Base-by-base conservation (phyloP, 2,888 invertebrate genomes). In the Temnothorax ravouxi region DNA sequence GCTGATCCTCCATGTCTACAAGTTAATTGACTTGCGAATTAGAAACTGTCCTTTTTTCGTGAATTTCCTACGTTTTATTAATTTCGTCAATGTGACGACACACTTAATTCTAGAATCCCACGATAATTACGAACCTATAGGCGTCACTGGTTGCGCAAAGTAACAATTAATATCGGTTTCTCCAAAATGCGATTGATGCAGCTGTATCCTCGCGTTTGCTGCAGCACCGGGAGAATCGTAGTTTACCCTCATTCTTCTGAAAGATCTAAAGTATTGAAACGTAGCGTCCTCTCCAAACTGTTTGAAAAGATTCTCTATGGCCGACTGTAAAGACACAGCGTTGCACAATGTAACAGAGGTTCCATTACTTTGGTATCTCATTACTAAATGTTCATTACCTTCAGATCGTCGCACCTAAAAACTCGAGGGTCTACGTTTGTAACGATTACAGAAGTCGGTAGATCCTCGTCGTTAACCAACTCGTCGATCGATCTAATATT, bases 261-360 rank as follows among this genome's bases (percentile, higher is more conserved):
- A 99, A 94, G 99, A 99, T 92, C 98, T 97, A 92, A 99, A 96
- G 97, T 99, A 99, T 93, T 99, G 98, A 96, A 99, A 99, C 21
- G 98, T 97, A 62, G 97, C 97, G 89, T 97, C 96, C 84, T 97
- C 96, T 76, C 98, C 98, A 95, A 98, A 99, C 88, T 97, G 96
- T 91, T 97, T 97, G 95, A 99, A 99, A 82, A 99, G 95, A 89
- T 96, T 96, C 95, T 99, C 99, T 96, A 99, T 97, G 94, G 97
- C 97, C 87, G 93, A 92, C 96, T 96, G 92, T 25, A 93, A 92
- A 81, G 50, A 52, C 72, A 38, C 0, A 25, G 13, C 13, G 59
- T 69, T 1, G 18, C 1, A n/a, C 15, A 18, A 79, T 56, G 1
- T 52, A 41, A 66, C 25, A 50, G 18, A 56, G 6, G 3, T 59